Base-by-base conservation (phyloP, 2,797 vertebrate species). In the Borostomias antarcticus region DNA sequence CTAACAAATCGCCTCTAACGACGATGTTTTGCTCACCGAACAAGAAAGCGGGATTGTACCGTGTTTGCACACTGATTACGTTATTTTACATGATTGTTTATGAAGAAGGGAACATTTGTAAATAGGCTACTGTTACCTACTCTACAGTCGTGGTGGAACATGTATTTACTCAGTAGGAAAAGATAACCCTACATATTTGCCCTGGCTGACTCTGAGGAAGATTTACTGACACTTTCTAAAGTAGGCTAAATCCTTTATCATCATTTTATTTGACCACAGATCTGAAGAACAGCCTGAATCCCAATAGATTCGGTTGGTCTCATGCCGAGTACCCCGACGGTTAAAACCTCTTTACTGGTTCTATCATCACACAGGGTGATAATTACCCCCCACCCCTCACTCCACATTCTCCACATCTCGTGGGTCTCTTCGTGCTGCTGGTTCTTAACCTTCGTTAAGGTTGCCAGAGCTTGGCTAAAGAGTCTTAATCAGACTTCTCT, bases 401-500 rank as follows among this genome's bases (percentile, higher is more conserved):
- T 10, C 35, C n/a, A n/a, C n/a, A n/a, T n/a, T n/a, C n/a, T 75
- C 17, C 57, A 67, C 70, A 64, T 83, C 64, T 68, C 66, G 25
- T 30, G 37, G 40, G 50, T 28, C 60, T 62, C 59, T 26, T 58
- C 56, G 1, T 6, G 52, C 63, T 28, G 47, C 64, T 58, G 58
- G 73, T 82, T 75, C 67, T 75, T 58, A 13, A 50, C 75, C 74
- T 86, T 73, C 70, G 74, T 53, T 61, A 50, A 73, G 69, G 84
- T 78, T 83, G 84, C 84, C 85, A 84, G 43, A 81, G 75, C 59
- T 71, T 81, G 79, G 29, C 64, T 68, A 70, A 64, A 57, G 29
- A 58, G 73, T 76, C 59, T 76, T 89, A 87, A 88, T 89, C 84
- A 86, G 74, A 69, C 75, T 80, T 79, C 75, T 79, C 80, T 84